phyloP scores from a whole-genome alignment of 2,888 invertebrate genomes.

The Archips xylosteana region DNA sequence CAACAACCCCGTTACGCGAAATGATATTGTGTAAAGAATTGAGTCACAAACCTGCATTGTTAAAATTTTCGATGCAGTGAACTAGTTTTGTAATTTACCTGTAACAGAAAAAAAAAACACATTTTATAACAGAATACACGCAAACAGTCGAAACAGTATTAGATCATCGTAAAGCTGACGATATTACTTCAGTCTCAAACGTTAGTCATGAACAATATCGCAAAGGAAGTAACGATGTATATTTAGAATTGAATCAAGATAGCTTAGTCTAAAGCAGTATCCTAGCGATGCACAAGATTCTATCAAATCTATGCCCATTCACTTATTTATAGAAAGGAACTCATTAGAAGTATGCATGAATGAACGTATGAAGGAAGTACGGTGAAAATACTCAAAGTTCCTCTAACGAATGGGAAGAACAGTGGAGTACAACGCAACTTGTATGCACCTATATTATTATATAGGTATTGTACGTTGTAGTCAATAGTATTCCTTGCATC shows the following conservation, averaged over 20 bases:
- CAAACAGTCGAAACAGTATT: neutral
- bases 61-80: conserved; percentile 35
- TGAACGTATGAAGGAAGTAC: neutral
- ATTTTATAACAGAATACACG: neutral
- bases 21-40: conserved; percentile 38
- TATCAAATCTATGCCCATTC: neutral
- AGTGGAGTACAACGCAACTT: neutral
- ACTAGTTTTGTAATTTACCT: conserved; percentile 40
- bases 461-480: neutral
- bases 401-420: too few relatives aligned
- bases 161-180: neutral
- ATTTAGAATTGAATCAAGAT: conserved; percentile 32
- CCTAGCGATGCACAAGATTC: conserved; percentile 16
- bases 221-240: conserved; percentile 25
- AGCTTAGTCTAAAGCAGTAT: conserved; percentile 16
- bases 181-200: conserved; percentile 10
- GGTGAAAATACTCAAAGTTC: neutral
- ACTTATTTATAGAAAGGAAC: neutral
- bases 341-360: neutral
- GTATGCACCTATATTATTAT: too few relatives aligned
- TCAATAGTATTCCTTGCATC: conserved; percentile 8
- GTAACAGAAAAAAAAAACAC: conserved; percentile 25
- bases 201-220: conserved; percentile 15
- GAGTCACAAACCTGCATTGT: conserved; percentile 42
- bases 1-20: conserved; percentile 37